Evolutionary conservation across 2,888 invertebrate genomes (phyloP), one percentile per base, ranked within the genome.

Genomic region (Colostygia pectinataria): DNA sequence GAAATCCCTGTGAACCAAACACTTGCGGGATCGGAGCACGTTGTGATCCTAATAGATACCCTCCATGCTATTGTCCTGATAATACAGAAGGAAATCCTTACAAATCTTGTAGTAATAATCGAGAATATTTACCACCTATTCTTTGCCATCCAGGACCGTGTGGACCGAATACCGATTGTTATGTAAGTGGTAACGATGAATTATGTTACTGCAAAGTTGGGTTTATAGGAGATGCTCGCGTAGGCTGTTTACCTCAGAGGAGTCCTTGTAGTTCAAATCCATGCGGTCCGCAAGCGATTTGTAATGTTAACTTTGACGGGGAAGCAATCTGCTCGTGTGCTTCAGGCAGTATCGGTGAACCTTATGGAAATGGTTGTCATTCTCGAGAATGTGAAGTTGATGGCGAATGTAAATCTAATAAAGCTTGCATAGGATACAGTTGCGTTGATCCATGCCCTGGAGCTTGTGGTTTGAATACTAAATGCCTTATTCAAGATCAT

Each of bases 1-100:
- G 92, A 47, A 95, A 96, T 77, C 95, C 94, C 4, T 97, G 97
- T 66, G 94, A 95, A 67, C 95, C 96, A 1, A 96, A 95, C 69
- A 94, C 94, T 4, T 97, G 97, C 66, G 97, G 96, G 13, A 77
- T 84, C 14, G 94, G 94, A 33, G 96, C 96, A 31, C 89, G 94
- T 27, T 97, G 97, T 70, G 96, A 97, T 80, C 94, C 95, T 14
- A 93, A 93, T 50, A 92, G 94, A 65, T 91, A 91, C 57, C 96
- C 96, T 12, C 93, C 95, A 8, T 98, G 98, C 80, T 95, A 94
- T 77, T 98, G 98, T 74, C 95, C 97, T n/a, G 93, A 93, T 58
- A 93, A 94, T 55, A 93, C 94, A 7, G 88, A 94, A 53, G 97
- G 96, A 62, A 97, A 97, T 90, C 96, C 97, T 8, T 97, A 95